These are phyloP conservation scores for Drosophila parthenogenetica DNA, from an alignment of 2,888 invertebrate species.

Conservation along the genomic window DNA sequence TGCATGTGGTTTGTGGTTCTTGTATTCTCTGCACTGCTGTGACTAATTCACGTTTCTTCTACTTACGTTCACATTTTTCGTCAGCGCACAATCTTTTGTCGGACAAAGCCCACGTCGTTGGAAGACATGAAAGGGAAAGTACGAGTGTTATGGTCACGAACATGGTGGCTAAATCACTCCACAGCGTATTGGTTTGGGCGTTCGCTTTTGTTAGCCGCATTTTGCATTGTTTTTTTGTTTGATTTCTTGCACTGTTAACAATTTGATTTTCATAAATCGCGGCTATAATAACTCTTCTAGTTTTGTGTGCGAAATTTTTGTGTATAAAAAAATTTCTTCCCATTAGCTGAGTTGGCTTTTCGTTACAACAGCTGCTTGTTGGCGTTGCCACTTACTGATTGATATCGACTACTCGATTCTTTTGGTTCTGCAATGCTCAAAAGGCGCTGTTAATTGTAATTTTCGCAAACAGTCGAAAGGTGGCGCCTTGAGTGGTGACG, in stretches of 20 bases:
- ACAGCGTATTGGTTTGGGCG: constrained; percentile 46
- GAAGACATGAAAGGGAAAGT: constrained; percentile 64
- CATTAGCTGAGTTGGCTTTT: constrained; percentile 80
- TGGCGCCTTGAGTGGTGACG: background rate
- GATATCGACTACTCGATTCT: constrained; percentile 17
- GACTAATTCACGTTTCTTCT: background rate
- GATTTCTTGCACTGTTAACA: constrained; percentile 28
- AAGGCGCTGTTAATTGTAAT: background rate
- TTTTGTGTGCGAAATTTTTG: constrained; percentile 49
- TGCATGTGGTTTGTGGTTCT: background rate
- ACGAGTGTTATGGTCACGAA: constrained; percentile 37
- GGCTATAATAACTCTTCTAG: constrained; percentile 23
- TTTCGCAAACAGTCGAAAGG: background rate
- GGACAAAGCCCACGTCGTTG: constrained; percentile 85
- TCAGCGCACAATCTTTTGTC: constrained; percentile 90
- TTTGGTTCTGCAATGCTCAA: background rate
- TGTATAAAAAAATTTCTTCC: constrained; percentile 64
- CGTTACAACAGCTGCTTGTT: constrained; percentile 58
- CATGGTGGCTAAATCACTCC: constrained; percentile 44
- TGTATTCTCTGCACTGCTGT: background rate
- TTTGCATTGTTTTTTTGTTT: constrained; percentile 68
- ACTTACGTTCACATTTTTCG: constrained; percentile 89
- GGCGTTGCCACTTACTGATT: constrained; percentile 36
- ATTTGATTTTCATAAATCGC: constrained; percentile 36
- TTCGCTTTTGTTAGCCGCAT: constrained; percentile 63